Evolutionary conservation across 2,888 invertebrate genomes (phyloP), one percentile per base, ranked within the genome.

Genomic region (Stegana nigrithorax): DNA sequence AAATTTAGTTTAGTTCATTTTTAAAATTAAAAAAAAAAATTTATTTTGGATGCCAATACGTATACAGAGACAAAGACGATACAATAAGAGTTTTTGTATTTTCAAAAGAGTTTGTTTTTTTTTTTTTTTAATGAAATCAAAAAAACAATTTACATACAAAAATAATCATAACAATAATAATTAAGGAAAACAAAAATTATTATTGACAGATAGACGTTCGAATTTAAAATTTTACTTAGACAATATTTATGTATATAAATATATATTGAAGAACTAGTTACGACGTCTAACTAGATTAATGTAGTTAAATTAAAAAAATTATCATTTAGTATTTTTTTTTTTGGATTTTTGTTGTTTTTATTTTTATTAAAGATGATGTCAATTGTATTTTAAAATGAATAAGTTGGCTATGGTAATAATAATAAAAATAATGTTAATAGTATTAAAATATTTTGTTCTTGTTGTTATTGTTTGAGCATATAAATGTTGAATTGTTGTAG

Each of bases 1-100:
- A 59, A 50, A 59, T 80, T 78, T 64, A 75, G 67, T 75, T 71
- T 65, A 73, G 69, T 73, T n/a, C n/a, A n/a, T n/a, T 75, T 69
- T 63, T 12, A 17, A 23, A 23, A n/a, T 47, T 23, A 17, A 21
- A 45, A 23, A 47, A 4, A 50, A 25, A 12, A 47, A 23, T 23
- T 47, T 14, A n/a, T 32, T 14, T 39, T 17, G 14, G 39, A 39
- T 39, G 39, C 39, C 39, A 39, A 39, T 39, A 19, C 10, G 32
- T 10, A 32, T 17, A 55, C 21, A 55, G 53, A 55, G 51, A 55
- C 10, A 55, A n/a, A 21, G 10, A 32, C n/a, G n/a, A n/a, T n/a
- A n/a, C n/a, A n/a, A n/a, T n/a, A n/a, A n/a, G n/a, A n/a, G n/a
- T n/a, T n/a, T n/a, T n/a, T n/a, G n/a, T n/a, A n/a, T n/a, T n/a